These are phyloP conservation scores for Alosa sapidissima DNA, from an alignment of 2,797 vertebrate genomes.

Conservation along the genomic window DNA sequence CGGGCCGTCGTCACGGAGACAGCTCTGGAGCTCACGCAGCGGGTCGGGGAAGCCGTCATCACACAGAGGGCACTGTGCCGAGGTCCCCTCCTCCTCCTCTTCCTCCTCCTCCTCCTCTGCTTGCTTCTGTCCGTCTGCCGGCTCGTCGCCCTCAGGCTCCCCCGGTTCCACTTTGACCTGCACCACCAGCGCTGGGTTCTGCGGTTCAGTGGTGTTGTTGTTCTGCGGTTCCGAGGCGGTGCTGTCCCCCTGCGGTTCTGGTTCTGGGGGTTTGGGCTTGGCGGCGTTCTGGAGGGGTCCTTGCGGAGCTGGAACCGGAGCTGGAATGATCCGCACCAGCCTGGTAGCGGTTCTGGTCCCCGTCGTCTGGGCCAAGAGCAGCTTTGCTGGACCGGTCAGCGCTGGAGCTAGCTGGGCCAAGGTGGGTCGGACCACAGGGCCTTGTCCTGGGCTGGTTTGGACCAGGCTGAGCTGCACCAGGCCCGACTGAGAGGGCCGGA, in stretches of 20 bases:
- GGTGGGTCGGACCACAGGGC: too few relatives aligned
- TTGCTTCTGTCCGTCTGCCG: background rate
- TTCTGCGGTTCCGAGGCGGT: too few relatives aligned
- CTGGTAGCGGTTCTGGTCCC: background rate
- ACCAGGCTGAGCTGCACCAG: background rate
- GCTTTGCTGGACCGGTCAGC: background rate
- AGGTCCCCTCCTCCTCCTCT: background rate
- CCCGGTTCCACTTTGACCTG: background rate
- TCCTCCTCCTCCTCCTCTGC: too few relatives aligned
- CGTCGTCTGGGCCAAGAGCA: background rate
- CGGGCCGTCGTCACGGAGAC: background rate
- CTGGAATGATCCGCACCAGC: background rate
- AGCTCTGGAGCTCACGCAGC: background rate
- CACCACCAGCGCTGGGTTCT: background rate
- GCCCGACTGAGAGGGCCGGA: background rate
- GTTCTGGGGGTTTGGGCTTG: too few relatives aligned
- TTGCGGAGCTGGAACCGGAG: too few relatives aligned
- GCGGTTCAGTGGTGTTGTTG: too few relatives aligned
- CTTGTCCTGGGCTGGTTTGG: background rate
- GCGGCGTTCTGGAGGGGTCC: too few relatives aligned
- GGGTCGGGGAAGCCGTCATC: slow-evolving; percentile 69
- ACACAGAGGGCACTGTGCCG: background rate
- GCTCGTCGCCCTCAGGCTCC: background rate
- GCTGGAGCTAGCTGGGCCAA: background rate
- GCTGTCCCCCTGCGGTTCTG: too few relatives aligned